Evolutionary conservation across 2,888 invertebrate species (phyloP), one percentile per base, ranked within the genome.

Genomic region (Linnaemya tessellans): DNA sequence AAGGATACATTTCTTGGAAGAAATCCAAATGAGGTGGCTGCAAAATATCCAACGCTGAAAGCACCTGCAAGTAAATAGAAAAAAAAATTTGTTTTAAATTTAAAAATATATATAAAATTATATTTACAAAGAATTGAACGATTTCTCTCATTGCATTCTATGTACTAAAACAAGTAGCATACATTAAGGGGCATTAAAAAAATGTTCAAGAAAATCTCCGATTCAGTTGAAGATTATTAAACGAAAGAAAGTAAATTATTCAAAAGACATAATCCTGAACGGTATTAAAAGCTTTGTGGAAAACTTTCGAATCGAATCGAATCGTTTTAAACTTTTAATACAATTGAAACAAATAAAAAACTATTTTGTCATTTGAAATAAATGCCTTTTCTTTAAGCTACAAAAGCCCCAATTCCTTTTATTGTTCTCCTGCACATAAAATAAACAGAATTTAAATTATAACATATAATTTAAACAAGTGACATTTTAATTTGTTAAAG

Each of bases 11-110:
- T 97, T 99, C 99, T 94, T 99, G 98, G 95, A 99, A 99, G 95
- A 98, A 99, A 94, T 99, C 98, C 94, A 98, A 96, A 94, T 98
- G 98, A 89, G 99, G 98, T 91, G 99, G 99, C 94, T 99, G 99
- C 90, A 99, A 95, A 93, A 99, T 99, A 94, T 99, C 99, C 94
- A 98, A 94, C 90, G 99, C 98, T 91, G 98, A 98, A 91, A 99
- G 95, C 91, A 99, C 98, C 98, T 99, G 96, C 71, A 92, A 92
- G 2, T 51, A 77, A 92, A 92, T 3, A 54, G 73, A 56, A 71
- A 1, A 70, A 46, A 30, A 1, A 5, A 30, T 49, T 25, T 51
- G 49, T 60, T 25, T 67, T 11, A n/a, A 67, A 80, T 49, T 56
- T 20, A 64, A 58, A 64, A 30, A 5, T 43, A 46, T 46, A 15